These are phyloP conservation scores for Noctua comes DNA, from an alignment of 2,888 invertebrate genomes.

Conservation along the genomic window DNA sequence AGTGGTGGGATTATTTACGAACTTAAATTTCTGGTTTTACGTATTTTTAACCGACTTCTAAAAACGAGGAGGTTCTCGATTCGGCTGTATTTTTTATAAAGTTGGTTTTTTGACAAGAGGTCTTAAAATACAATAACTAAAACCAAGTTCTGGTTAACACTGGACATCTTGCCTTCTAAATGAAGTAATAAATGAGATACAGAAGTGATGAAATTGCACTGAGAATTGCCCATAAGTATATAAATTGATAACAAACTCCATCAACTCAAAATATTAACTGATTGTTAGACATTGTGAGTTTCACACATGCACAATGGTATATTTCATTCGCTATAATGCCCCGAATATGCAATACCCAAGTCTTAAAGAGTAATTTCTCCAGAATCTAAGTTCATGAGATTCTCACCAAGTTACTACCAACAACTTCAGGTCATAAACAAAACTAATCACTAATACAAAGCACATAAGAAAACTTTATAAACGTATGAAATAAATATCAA, in stretches of 20 bases:
- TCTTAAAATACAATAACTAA: background rate
- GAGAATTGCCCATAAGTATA: background rate
- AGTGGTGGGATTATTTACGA: slow-evolving; percentile 25
- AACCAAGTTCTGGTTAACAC: background rate
- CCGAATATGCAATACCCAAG: background rate
- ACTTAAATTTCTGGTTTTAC: background rate
- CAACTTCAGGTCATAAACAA: background rate
- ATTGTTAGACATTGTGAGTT: background rate
- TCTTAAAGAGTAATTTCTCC: background rate
- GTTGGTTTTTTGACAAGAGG: too few relatives aligned
- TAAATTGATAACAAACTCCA: background rate
- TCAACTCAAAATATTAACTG: background rate
- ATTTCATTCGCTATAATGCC: background rate
- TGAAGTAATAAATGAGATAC: background rate
- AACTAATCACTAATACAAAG: slow-evolving; percentile 16
- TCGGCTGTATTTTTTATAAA: too few relatives aligned
- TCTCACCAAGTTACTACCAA: background rate
- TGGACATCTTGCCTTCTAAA: background rate
- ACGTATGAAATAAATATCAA: slow-evolving; percentile 60
- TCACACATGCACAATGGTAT: background rate
- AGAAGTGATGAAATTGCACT: background rate
- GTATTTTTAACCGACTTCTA: background rate
- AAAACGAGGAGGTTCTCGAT: too few relatives aligned
- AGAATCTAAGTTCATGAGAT: background rate
- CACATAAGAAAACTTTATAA: slow-evolving; percentile 28